These are phyloP conservation scores for Morelia viridis DNA, from an alignment of 2,797 vertebrate species.

Conservation along the genomic window DNA sequence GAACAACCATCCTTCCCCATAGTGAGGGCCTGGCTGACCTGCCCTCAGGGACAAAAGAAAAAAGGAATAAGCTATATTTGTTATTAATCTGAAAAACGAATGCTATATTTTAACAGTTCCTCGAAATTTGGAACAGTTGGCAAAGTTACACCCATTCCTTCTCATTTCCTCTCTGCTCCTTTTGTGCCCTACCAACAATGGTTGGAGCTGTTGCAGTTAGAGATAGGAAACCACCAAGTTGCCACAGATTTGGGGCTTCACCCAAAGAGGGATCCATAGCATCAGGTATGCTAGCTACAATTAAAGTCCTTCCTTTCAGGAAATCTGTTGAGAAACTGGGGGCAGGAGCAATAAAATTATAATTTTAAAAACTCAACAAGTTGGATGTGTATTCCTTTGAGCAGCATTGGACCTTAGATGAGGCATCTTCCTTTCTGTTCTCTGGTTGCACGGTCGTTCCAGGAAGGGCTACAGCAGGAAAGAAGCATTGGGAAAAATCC, in stretches of 20 bases:
- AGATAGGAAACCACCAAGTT: background rate
- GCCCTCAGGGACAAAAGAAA: background rate
- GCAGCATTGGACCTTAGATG: background rate
- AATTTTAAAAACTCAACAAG: background rate
- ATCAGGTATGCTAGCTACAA: background rate
- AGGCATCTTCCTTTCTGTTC: background rate
- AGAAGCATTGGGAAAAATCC: background rate
- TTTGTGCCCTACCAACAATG: slow-evolving; percentile 84
- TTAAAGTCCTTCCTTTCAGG: background rate
- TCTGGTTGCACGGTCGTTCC: background rate
- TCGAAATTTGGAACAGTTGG: background rate
- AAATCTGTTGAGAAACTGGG: background rate
- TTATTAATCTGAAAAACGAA: background rate
- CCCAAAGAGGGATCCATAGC: background rate
- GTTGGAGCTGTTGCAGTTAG: slow-evolving; percentile 77
- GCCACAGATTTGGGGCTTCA: background rate
- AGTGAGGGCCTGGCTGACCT: background rate
- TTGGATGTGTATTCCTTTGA: background rate
- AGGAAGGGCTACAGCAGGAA: background rate
- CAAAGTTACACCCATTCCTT: slow-evolving; percentile 54
- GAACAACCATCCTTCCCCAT: background rate
- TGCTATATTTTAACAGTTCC: background rate
- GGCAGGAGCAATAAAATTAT: background rate
- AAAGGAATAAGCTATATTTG: background rate
- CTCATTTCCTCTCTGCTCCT: slow-evolving; percentile 65